Base-by-base conservation (phyloP, 2,113 vertebrate species). In the Chionis minor region DNA sequence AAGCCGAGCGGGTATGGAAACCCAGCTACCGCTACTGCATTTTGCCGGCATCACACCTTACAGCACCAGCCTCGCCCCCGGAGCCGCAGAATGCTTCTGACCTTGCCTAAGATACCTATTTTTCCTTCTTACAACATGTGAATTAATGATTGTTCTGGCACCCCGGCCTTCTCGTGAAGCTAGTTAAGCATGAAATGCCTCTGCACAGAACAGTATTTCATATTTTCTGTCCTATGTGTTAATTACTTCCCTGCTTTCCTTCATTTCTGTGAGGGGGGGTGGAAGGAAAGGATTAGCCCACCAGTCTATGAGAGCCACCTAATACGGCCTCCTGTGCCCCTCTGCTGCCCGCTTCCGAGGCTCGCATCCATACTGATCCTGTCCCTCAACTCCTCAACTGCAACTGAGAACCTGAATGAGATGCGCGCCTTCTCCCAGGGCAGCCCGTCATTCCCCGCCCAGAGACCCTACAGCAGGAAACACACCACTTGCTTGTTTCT, bases 201-300 rank as follows among this genome's bases (percentile, higher is more conserved):
- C 92, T 91, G 65, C 87, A 77, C 61, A 94, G 91, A 97, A 93
- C 22, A 55, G 18, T 94, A 95, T 94, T 97, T 98, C 78, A 38
- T 69, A 94, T 95, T 96, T 97, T 95, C 72, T 89, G 54, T 90
- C 96, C 95, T 61, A 18, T 21, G 59, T 86, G 91, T 96, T 96
- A 97, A 97, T 96, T 96, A 92, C 56, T 96, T 94, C 27, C 74
- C 83, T 88, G 82, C 81, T 97, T 97, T 96, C 85, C 81, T 67
- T 92, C 88, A 83, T 80, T 73, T 77, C 52, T n/a, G 44, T 47
- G 42, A 8, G 42, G 5, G 16, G 14, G 47, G 21, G 70, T 3
- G 4, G 42, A 14, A 20, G 30, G 33, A 14, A 32, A 45, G 79
- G 81, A 79, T 67, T 88, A 84, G 77, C 49, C 22, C 62, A 62